phyloP scores from a whole-genome alignment of 1,140 invertebrate genomes.

The Brachionus manjavacas region DNA sequence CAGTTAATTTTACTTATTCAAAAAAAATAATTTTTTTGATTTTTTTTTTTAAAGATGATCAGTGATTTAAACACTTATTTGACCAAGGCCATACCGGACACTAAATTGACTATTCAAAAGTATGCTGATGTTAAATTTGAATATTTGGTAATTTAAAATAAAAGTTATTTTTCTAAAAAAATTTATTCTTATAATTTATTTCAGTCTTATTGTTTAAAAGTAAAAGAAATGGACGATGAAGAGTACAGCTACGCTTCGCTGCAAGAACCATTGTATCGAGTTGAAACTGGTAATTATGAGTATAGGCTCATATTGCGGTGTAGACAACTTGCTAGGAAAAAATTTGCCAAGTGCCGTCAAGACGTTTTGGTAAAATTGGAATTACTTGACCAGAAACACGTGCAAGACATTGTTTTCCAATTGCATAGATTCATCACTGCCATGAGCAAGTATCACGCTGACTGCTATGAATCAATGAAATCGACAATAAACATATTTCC shows the following conservation, averaged over 20 bases:
- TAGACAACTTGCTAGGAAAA: conserved; percentile 80
- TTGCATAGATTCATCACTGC: conserved; percentile 72
- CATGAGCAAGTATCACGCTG: conserved; percentile 69
- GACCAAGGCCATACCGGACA: conserved; percentile 94
- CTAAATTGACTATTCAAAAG: conserved; percentile 89
- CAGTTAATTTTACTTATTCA: background rate
- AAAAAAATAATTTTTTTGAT: background rate
- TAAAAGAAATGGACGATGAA: conserved; percentile 93
- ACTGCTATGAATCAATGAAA: conserved; percentile 64
- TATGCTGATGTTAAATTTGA: conserved; percentile 96
- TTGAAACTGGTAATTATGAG: conserved; percentile 98
- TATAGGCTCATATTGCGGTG: conserved; percentile 89
- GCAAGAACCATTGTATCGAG: conserved; percentile 91
- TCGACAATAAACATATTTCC: conserved; percentile 77
- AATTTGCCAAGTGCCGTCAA: conserved; percentile 83
- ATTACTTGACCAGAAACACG: conserved; percentile 89
- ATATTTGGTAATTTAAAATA: conserved; percentile 66
- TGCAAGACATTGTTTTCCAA: conserved; percentile 82
- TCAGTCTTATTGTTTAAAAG: conserved; percentile 87
- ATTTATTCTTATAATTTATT: conserved; percentile 38
- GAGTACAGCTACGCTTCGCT: conserved; percentile 82
- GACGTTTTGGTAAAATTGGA: conserved; percentile 96
- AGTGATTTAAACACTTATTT: conserved; percentile 89
- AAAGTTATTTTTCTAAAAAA: background rate
- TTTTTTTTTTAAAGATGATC: conserved; percentile 65